Base-by-base conservation (phyloP, 2,888 invertebrate genomes). In the Panopea generosa region DNA sequence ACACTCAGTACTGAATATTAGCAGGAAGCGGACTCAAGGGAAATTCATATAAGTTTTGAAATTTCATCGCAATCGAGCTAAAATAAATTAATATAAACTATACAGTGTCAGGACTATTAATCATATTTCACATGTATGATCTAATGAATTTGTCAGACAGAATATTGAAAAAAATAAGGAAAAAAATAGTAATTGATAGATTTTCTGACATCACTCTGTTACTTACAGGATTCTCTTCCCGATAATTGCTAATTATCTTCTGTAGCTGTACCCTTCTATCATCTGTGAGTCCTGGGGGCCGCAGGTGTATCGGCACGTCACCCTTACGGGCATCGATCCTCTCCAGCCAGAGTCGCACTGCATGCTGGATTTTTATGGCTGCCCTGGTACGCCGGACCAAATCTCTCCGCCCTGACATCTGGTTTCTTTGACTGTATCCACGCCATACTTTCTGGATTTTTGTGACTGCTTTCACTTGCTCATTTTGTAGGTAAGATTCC, bases 251-350 rank as follows among this genome's bases (percentile, higher is more conserved):
- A n/a, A 92, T 91, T 29, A 86, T 61, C 33, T 87, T 83, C 74
- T 89, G 88, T 24, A 92, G 81, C 60, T 91, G 87, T 0, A 90
- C 88, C 16, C 91, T 78, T 52, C 91, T 70, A 18, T 87, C 85
- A 67, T 92, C 92, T 4, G 89, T 90, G 47, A 92, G 79, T 3
- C 91, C 91, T 0, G 90, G 86, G 2, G 91, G 91, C 50, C 89
- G 85, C 47, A 90, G 83, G 77, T 89, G 87, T n/a, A 82, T 75
- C 1, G 89, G 89, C 43, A 88, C 83, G 27, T 90, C 87, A 27
- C 86, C 86, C 52, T 83, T 77, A 20, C 81, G 80, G 4, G 72
- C 69, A 26, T 87, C 87, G 11, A 85, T 47, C 56, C 85, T 84
- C 56, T 89, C 89, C 52, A 91, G 63, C 90, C 90, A 92, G n/a